Conservation (phyloP, 2,888 invertebrate genomes). For the Macrophya annulata region DNA sequence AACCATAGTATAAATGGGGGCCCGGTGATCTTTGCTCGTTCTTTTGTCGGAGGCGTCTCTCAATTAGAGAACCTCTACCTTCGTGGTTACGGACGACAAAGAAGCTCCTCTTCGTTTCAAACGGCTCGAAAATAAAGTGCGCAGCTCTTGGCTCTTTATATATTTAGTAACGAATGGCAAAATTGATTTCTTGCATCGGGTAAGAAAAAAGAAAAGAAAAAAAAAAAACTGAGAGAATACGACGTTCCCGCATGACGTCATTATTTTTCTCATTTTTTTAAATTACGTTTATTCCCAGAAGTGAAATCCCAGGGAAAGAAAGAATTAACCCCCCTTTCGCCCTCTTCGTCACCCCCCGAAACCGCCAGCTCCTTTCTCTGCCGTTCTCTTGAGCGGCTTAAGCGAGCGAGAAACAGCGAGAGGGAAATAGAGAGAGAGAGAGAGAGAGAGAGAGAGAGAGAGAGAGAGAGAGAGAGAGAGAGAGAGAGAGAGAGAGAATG, state of each 20-base stretch:
- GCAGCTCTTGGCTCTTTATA: background rate
- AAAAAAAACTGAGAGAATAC: background rate
- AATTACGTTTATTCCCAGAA: conserved; percentile 49
- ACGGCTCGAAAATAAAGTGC: conserved; percentile 36
- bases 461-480: conserved; percentile 20
- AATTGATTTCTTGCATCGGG: conserved; percentile 47
- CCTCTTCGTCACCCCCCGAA: background rate
- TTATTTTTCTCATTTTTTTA: conserved; percentile 46
- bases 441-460: conserved; percentile 35
- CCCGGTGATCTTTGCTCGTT: conserved; percentile 23
- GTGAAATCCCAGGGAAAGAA: conserved; percentile 36
- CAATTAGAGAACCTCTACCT: background rate
- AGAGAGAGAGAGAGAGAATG: conserved; percentile 38
- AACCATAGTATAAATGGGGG: conserved; percentile 25
- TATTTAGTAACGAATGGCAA: conserved; percentile 44
- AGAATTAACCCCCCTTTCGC: conserved; percentile 33
- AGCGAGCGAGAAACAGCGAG: conserved; percentile 44
- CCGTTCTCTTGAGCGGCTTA: conserved; percentile 54
- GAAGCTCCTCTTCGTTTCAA: conserved; percentile 22
- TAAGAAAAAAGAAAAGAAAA: background rate
- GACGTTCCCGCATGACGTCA: conserved; percentile 38
- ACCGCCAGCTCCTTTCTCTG: conserved; percentile 42
- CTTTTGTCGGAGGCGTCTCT: conserved; percentile 13
- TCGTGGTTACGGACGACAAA: conserved; percentile 8
- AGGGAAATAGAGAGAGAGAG: conserved; percentile 41